A percentile compares a stretch with the other conserved stretches of the same genome.
phyloP scores from a whole-genome alignment of 1,140 invertebrate genomes.

The Drosophila murphyi region DNA sequence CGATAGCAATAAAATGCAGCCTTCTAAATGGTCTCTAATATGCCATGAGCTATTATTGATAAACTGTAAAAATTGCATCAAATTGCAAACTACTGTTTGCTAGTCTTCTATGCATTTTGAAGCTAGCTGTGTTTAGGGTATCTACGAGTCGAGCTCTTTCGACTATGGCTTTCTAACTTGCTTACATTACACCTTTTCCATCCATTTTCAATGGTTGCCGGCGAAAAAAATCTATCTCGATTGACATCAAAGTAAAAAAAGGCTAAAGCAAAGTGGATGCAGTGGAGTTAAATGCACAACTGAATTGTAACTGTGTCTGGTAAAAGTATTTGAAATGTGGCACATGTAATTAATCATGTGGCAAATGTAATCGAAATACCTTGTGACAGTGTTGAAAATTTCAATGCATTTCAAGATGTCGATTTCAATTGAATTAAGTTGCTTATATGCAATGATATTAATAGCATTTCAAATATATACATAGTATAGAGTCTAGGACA shows the following conservation, averaged over 20 bases:
- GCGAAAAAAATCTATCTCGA: conserved; percentile 14
- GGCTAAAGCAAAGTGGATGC: neutral
- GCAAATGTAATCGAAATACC: conserved; percentile 33
- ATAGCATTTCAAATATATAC: neutral
- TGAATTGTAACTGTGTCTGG: conserved; percentile 28
- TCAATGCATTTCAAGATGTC: conserved; percentile 22
- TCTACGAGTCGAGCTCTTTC: too few species aligned
- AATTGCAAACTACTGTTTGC: too few species aligned
- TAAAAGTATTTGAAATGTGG: conserved; percentile 2
- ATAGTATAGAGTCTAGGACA: neutral
- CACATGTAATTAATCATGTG: neutral
- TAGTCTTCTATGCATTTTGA: too few species aligned
- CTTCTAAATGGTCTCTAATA: too few species aligned
- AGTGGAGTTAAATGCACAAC: conserved; percentile 8
- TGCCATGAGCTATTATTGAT: too few species aligned
- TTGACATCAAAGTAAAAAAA: conserved; percentile 46
- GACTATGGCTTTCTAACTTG: too few species aligned
- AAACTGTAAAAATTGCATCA: too few species aligned
- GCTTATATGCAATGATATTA: neutral
- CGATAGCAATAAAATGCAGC: too few species aligned
- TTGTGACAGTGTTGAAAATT: conserved; percentile 14
- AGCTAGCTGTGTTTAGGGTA: too few species aligned
- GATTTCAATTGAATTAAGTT: conserved; percentile 1
- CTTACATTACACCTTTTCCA: neutral
- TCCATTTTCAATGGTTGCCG: neutral